Conservation (phyloP, 2,888 invertebrate species). For the Iphiclides podalirius region DNA sequence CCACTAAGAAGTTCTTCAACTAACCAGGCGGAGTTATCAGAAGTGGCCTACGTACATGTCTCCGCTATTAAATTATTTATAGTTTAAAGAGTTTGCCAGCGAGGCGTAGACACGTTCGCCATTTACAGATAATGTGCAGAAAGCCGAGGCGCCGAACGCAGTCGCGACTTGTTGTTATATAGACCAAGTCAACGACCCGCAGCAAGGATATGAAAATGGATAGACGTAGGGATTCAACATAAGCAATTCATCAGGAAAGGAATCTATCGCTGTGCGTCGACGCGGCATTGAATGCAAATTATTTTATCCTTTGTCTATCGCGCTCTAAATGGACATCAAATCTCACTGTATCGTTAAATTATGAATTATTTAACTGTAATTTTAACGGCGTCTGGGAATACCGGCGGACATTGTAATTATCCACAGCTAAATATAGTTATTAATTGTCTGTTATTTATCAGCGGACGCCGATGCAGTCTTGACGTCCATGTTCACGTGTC, state of each 20-base stretch:
- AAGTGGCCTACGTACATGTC: slow-evolving; percentile 14
- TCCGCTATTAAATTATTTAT: slow-evolving; percentile 23
- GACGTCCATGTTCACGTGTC: slow-evolving; percentile 28
- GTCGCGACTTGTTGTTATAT: slow-evolving; percentile 52
- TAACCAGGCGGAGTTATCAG: no score
- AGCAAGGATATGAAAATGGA: slow-evolving; percentile 54
- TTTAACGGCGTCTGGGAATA: no score
- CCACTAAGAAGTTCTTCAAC: no score
- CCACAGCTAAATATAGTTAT: slow-evolving; percentile 14
- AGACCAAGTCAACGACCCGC: slow-evolving; percentile 64
- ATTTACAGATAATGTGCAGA: slow-evolving; percentile 44
- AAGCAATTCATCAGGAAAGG: slow-evolving; percentile 31
- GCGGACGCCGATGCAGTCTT: slow-evolving; percentile 33
- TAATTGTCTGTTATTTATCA: slow-evolving; percentile 29
- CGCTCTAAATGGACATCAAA: no score
- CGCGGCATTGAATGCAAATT: slow-evolving; percentile 25
- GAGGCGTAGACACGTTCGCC: slow-evolving; percentile 44
- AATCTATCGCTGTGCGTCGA: slow-evolving; percentile 18
- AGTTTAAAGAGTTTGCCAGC: slow-evolving; percentile 23
- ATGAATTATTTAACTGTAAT: no score
- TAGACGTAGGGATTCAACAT: slow-evolving; percentile 30
- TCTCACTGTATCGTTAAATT: no score
- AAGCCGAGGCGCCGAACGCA: slow-evolving; percentile 48
- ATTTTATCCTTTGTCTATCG: neutral
- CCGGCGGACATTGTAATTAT: neutral